Base-by-base conservation (phyloP, 2,113 vertebrate genomes). In the Condylura cristata region DNA sequence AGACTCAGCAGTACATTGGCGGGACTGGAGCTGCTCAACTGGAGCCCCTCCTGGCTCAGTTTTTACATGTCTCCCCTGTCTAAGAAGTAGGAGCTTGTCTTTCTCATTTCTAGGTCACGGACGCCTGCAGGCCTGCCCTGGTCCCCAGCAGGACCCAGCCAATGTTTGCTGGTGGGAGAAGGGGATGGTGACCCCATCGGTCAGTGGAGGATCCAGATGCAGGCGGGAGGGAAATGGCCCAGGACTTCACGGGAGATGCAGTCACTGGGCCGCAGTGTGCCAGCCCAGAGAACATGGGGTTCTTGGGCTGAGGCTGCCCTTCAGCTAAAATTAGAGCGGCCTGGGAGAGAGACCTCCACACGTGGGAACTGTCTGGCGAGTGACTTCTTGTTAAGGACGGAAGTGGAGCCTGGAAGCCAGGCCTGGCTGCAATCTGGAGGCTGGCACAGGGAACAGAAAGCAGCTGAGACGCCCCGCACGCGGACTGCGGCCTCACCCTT, bases 381-480 rank as follows among this genome's bases (percentile, higher is more conserved):
- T 34, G 46, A 71, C 28, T 63, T 6, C 32, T 11, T 37, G 24
- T 58, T 71, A n/a, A 65, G 65, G 34, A 58, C 37, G 78, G 44
- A 75, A 92, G 70, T 83, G 60, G 24, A 63, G 9, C 14, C 2
- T 53, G 37, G 53, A n/a, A 53, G n/a, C 8, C 14, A 24, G 46
- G 32, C 14, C 28, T 86, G 61, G 32, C 26, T 22, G 34, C 32
- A 53, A 70, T 11, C 2, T 34, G 28, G 8, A 17, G 37, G 11
- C 22, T 51, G 34, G 48, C 68, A 56, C 0, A 53, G 13, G 39
- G 12, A 44, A 8, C 24, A 37, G 16, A 56, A 28, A 66, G 22
- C 37, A 34, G 13, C 4, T 18, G 11, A 32, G 7, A 9, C 37
- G 10, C 7, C 2, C n/a, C 32, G 6, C 2, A 2, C 48, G 11